Conservation (phyloP, 2,888 invertebrate species). For the Bibio marci region DNA sequence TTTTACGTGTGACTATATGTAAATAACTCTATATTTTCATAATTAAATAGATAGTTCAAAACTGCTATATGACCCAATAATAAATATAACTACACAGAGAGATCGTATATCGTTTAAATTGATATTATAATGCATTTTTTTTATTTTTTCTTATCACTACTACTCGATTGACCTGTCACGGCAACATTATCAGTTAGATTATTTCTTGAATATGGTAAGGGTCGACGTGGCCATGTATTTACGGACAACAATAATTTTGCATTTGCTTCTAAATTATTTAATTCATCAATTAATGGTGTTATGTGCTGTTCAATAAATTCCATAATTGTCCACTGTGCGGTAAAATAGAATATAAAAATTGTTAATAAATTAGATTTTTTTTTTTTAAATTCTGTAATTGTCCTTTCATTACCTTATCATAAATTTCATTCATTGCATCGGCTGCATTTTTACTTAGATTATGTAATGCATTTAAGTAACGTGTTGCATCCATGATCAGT, state of each 20-base stretch:
- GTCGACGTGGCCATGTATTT: constrained; percentile 41
- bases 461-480: constrained; percentile 38
- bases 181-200: too few relatives aligned
- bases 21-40: too few relatives aligned
- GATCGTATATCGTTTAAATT: too few relatives aligned
- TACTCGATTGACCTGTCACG: too few relatives aligned
- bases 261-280: constrained; percentile 37
- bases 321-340: constrained; percentile 25
- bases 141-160: too few relatives aligned
- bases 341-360: neutral
- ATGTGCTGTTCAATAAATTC: constrained; percentile 52
- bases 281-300: constrained; percentile 31
- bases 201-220: constrained; percentile 34
- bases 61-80: too few relatives aligned
- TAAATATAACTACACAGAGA: too few relatives aligned
- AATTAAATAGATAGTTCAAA: too few relatives aligned
- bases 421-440: constrained; percentile 37
- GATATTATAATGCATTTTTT: too few relatives aligned
- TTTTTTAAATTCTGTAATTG: neutral
- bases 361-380: too few relatives aligned
- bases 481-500: constrained; percentile 35
- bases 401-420: constrained; percentile 32
- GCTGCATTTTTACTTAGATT: constrained; percentile 35
- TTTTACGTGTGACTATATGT: too few relatives aligned
- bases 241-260: constrained; percentile 33